Evolutionary conservation across 1,140 invertebrate species (phyloP).

Genomic region (Drosophila parabipectinata): DNA sequence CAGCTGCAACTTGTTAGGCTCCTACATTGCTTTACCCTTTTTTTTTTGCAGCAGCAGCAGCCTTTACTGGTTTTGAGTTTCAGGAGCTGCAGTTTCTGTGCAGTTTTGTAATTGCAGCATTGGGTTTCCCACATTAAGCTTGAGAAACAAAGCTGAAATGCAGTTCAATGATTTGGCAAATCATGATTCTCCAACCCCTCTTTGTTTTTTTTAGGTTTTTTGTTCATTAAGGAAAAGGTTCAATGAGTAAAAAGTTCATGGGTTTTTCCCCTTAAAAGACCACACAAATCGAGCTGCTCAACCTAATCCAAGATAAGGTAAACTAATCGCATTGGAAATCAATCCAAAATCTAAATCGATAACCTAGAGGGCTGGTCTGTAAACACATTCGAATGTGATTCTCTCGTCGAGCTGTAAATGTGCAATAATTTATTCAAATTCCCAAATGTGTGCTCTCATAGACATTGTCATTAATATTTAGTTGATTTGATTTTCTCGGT

Average conservation of each 20-base stretch:
- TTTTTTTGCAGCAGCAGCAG: neutral
- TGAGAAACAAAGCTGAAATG: slow-evolving; percentile 46
- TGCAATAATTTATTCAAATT: slow-evolving; percentile 81
- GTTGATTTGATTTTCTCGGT: slow-evolving; percentile 41
- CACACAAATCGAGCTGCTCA: slow-evolving; percentile 29
- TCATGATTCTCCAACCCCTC: slow-evolving; percentile 14
- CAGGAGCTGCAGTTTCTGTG: slow-evolving; percentile 29
- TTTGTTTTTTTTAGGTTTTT: neutral
- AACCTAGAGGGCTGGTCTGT: slow-evolving; percentile 43
- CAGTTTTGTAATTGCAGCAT: slow-evolving; percentile 38
- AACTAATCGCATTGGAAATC: slow-evolving; percentile 77
- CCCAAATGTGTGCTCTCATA: slow-evolving; percentile 65
- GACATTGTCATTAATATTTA: slow-evolving; percentile 77
- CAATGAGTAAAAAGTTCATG: neutral
- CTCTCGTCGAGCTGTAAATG: slow-evolving; percentile 66
- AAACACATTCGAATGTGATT: slow-evolving; percentile 73
- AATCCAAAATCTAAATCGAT: slow-evolving; percentile 74
- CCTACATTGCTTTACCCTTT: slow-evolving; percentile 4
- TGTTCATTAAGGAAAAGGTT: slow-evolving; percentile 39
- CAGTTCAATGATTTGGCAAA: slow-evolving; percentile 41
- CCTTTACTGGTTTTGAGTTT: slow-evolving; percentile 41
- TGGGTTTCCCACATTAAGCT: slow-evolving; percentile 50
- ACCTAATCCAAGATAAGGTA: slow-evolving; percentile 18
- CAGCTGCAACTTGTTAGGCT: slow-evolving; percentile 62
- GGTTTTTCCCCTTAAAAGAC: neutral